These are phyloP conservation scores for Conomelus anceps DNA, from an alignment of 2,888 invertebrate genomes.

Conservation along the genomic window DNA sequence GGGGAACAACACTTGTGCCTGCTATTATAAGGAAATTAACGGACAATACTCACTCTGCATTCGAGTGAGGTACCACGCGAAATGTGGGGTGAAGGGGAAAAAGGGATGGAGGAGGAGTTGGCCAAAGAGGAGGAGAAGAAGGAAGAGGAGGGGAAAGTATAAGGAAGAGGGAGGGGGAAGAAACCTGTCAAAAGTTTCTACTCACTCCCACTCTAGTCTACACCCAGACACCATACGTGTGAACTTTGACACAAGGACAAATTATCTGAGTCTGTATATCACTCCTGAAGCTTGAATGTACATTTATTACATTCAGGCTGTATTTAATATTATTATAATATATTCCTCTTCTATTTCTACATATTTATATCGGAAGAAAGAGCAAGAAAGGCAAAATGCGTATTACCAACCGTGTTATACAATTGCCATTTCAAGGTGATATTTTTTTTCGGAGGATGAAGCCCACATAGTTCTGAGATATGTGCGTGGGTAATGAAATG, in stretches of 20 bases:
- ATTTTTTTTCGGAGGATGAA: too few species aligned
- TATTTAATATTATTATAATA: too few species aligned
- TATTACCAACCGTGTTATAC: too few species aligned
- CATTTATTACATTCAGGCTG: too few species aligned
- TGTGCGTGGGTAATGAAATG: too few species aligned
- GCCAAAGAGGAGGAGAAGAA: background rate
- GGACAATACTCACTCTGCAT: background rate
- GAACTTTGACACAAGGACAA: background rate
- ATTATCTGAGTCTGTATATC: background rate
- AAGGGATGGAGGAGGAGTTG: background rate
- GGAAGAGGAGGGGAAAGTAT: background rate
- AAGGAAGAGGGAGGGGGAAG: background rate
- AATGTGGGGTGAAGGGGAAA: background rate
- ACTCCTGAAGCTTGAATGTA: background rate
- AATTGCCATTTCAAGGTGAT: too few species aligned
- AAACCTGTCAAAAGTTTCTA: background rate
- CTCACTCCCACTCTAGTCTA: too few species aligned
- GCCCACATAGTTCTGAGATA: too few species aligned
- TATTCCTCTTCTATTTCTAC: too few species aligned
- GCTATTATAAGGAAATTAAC: background rate
- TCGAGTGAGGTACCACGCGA: background rate
- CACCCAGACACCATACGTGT: background rate
- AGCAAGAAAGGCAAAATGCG: too few species aligned
- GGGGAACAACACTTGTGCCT: background rate
- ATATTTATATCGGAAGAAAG: too few species aligned